phyloP scores from a whole-genome alignment of 2,113 vertebrate species.

The Procapra przewalskii region DNA sequence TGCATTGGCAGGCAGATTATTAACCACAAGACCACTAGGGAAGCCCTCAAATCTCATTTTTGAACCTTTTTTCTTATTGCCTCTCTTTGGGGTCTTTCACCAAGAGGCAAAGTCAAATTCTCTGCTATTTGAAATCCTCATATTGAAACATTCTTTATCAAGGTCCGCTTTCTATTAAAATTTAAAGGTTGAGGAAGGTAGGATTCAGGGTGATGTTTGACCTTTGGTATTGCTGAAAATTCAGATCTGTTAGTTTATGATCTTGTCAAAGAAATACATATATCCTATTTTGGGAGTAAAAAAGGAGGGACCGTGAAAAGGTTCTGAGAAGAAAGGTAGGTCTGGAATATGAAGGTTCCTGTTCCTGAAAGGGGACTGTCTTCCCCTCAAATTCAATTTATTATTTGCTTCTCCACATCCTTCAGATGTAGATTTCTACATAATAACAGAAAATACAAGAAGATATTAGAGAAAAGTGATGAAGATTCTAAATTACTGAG shows the following conservation, averaged over 20 bases:
- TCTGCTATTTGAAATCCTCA: background rate
- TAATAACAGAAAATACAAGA: background rate
- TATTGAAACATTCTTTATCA: background rate
- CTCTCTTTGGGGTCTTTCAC: background rate
- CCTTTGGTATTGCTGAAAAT: background rate
- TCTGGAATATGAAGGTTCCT: background rate
- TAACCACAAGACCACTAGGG: background rate
- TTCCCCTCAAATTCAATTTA: background rate
- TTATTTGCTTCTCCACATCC: background rate
- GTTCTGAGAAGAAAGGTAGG: background rate
- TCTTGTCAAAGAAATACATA: background rate
- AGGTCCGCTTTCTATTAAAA: background rate
- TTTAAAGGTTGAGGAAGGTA: background rate
- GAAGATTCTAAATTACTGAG: background rate
- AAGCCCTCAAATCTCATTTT: background rate
- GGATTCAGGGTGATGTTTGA: background rate
- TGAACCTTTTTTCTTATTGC: background rate
- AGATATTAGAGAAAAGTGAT: background rate
- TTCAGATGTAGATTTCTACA: background rate
- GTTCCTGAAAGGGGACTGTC: background rate
- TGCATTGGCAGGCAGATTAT: background rate
- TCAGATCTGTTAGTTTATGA: background rate
- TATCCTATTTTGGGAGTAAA: background rate
- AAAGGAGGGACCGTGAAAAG: background rate
- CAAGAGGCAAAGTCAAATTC: background rate